Evolutionary conservation across 2,797 vertebrate genomes (phyloP).

Genomic region (Enteromius treurensis): DNA sequence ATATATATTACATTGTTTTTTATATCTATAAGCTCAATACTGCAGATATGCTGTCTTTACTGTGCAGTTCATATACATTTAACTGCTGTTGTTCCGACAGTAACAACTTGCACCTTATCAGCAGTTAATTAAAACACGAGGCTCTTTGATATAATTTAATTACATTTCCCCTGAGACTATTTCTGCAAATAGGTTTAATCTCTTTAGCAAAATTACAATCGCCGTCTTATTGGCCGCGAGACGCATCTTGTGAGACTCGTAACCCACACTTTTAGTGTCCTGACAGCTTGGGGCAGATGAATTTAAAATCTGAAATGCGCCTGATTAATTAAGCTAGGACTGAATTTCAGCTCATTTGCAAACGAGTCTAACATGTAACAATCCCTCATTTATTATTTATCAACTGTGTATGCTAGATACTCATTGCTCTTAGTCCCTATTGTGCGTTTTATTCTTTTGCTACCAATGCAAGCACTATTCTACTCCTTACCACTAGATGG

Average conservation of each 20-base stretch:
- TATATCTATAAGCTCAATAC: not conserved
- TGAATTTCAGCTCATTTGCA: not conserved
- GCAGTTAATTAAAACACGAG: constrained; percentile 46
- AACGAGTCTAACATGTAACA: not conserved
- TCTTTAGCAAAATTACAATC: constrained; percentile 40
- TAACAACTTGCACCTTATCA: constrained; percentile 16
- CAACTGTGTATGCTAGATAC: not conserved
- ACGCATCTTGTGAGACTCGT: not conserved
- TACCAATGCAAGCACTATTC: not conserved
- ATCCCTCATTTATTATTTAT: not conserved
- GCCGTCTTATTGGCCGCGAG: constrained; percentile 14
- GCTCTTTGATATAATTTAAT: constrained; percentile 53
- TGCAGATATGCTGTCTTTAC: not conserved
- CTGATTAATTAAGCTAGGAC: not conserved
- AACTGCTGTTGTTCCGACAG: not conserved
- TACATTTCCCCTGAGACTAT: constrained; percentile 27
- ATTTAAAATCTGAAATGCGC: not conserved
- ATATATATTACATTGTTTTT: not conserved
- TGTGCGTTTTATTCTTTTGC: not conserved
- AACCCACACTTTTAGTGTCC: constrained; percentile 2
- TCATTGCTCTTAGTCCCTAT: not conserved
- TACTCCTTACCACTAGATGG: constrained; percentile 74
- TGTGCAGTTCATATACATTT: not conserved
- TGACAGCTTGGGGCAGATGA: constrained; percentile 9
- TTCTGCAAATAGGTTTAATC: constrained; percentile 55